Conservation (phyloP, 2,797 vertebrate genomes). For the Morelia viridis region DNA sequence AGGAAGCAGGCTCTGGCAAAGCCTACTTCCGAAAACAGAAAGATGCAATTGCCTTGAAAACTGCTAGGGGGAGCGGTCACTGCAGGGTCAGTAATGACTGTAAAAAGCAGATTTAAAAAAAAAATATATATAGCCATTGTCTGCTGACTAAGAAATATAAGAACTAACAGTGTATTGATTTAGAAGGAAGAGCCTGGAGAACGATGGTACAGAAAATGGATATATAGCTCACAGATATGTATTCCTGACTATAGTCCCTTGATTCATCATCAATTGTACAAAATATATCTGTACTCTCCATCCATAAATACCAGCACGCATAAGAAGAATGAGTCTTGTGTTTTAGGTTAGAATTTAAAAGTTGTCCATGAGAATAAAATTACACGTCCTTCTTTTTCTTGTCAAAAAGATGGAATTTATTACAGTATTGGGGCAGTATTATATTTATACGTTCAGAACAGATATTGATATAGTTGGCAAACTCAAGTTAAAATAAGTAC, state of each 20-base stretch:
- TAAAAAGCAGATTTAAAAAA: too few relatives aligned
- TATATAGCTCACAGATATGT: not conserved
- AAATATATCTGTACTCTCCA: not conserved
- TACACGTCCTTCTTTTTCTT: not conserved
- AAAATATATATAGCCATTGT: not conserved
- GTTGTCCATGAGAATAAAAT: not conserved
- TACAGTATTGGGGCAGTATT: not conserved
- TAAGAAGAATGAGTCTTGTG: constrained; percentile 18
- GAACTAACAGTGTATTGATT: not conserved
- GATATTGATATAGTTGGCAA: constrained; percentile 8
- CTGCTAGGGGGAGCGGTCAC: too few relatives aligned
- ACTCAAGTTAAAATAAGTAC: constrained; percentile 17
- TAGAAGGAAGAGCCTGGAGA: not conserved
- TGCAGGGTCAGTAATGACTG: too few relatives aligned
- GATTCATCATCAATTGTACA: constrained; percentile 29
- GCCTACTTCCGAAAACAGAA: too few relatives aligned
- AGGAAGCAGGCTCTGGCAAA: too few relatives aligned
- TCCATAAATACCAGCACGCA: constrained; percentile 2
- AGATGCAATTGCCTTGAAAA: too few relatives aligned
- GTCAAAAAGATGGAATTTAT: not conserved
- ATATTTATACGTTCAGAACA: constrained; percentile 4
- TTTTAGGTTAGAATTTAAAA: constrained; percentile 27
- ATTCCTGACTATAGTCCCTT: constrained; percentile 3
- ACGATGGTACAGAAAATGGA: not conserved
- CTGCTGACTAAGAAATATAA: not conserved